Evolutionary conservation across 2,113 vertebrate genomes (phyloP).

Genomic region (Felis chaus): DNA sequence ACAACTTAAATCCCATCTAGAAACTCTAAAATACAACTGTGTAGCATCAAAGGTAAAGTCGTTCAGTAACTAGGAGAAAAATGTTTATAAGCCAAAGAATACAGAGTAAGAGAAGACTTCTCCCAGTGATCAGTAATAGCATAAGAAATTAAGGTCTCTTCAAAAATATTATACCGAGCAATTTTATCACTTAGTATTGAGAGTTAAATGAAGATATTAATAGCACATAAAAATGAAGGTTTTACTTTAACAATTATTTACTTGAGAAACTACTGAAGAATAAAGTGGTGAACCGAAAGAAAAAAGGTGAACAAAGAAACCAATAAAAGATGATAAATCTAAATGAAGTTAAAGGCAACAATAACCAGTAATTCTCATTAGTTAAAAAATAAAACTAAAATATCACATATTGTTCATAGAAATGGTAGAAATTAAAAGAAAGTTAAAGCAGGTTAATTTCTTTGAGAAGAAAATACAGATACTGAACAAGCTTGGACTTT

Average conservation of each 20-base stretch:
- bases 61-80: background rate
- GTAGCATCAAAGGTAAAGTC: background rate
- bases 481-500: background rate
- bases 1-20: background rate
- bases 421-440: background rate
- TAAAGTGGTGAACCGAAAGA: background rate
- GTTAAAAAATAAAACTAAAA: background rate
- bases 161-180: background rate
- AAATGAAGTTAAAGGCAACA: background rate
- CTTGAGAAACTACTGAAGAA: background rate
- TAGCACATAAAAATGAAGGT: background rate
- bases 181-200: background rate
- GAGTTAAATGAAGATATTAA: background rate
- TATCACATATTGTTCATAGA: background rate
- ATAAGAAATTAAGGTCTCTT: background rate
- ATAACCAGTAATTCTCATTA: background rate
- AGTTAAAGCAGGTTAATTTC: background rate
- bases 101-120: background rate
- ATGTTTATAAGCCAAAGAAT: background rate
- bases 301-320: background rate
- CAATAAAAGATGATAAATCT: background rate
- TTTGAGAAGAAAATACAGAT: background rate
- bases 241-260: background rate
- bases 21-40: background rate
- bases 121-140: background rate